phyloP scores from a whole-genome alignment of 2,113 vertebrate species.

The Psittacara wagleri region DNA sequence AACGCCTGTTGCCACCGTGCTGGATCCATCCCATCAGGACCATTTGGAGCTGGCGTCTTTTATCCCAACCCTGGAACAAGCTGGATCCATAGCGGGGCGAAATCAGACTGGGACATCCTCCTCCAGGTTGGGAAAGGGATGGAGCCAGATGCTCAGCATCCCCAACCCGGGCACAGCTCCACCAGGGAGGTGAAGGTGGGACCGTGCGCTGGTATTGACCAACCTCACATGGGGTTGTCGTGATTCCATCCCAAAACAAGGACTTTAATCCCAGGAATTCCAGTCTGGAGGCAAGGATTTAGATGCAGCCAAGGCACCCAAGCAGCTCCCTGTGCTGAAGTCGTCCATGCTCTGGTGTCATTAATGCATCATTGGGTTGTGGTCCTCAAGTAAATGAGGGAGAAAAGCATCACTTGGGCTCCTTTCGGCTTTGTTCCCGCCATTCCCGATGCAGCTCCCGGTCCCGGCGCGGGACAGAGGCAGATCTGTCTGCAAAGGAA shows the following conservation, averaged over 20 bases:
- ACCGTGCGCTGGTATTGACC: neutral
- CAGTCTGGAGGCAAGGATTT: neutral
- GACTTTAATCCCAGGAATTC: slow-evolving; percentile 8
- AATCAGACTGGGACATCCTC: neutral
- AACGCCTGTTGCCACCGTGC: accelerated
- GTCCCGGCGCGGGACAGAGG: neutral
- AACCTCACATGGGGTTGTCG: accelerated
- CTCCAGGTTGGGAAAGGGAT: neutral
- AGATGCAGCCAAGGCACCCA: neutral
- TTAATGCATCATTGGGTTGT: neutral
- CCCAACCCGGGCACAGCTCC: neutral
- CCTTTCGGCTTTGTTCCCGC: neutral
- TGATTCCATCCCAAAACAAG: neutral
- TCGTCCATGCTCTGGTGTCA: neutral
- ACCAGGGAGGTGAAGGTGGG: accelerated
- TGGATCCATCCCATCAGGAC: neutral
- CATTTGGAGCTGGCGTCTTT: accelerated
- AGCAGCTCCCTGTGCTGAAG: neutral
- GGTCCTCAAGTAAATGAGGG: neutral
- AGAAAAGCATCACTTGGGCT: neutral
- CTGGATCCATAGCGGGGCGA: accelerated
- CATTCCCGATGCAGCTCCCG: neutral
- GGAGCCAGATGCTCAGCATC: neutral
- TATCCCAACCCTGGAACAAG: neutral
- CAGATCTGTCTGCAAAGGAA: slow-evolving; percentile 32